Evolutionary conservation across 2,888 invertebrate genomes (phyloP).

Genomic region (Augochlorella aurata): DNA sequence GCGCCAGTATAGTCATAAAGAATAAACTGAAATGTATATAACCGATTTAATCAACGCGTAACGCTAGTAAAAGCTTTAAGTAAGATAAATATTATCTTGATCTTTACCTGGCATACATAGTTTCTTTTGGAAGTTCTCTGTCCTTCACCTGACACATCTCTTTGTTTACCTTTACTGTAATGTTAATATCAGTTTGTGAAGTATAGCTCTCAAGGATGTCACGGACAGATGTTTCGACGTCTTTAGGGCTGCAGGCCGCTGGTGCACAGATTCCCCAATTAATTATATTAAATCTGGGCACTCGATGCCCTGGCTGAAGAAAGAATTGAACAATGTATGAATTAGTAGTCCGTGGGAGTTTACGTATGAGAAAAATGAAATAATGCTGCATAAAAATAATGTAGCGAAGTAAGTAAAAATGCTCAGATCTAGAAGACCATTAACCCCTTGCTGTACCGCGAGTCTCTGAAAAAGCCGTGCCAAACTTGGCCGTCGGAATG

Average conservation of each 20-base stretch:
- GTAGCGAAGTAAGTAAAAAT: too few relatives aligned
- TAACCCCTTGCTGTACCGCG: too few relatives aligned
- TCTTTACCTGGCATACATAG: conserved; percentile 83
- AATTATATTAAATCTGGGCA: conserved; percentile 86
- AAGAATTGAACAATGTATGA: neutral
- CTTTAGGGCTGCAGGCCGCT: conserved; percentile 84
- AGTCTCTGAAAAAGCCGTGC: too few relatives aligned
- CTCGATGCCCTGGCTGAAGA: conserved; percentile 87
- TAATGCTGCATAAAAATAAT: too few relatives aligned
- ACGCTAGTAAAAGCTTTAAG: neutral
- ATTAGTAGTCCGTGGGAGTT: too few relatives aligned
- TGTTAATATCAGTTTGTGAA: conserved; percentile 83
- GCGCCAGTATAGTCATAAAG: conserved; percentile 81
- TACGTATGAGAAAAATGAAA: too few relatives aligned
- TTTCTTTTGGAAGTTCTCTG: conserved; percentile 80
- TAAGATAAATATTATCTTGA: neutral
- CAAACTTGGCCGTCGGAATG: too few relatives aligned
- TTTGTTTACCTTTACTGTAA: conserved; percentile 84
- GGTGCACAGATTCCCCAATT: conserved; percentile 89
- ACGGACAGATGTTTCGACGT: conserved; percentile 84
- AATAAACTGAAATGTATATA: conserved; percentile 78
- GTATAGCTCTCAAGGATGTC: conserved; percentile 83
- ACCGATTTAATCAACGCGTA: neutral
- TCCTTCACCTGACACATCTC: conserved; percentile 85
- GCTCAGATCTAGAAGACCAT: too few relatives aligned